phyloP scores from a whole-genome alignment of 2,888 invertebrate species.

The Gandaritis pyraliata region DNA sequence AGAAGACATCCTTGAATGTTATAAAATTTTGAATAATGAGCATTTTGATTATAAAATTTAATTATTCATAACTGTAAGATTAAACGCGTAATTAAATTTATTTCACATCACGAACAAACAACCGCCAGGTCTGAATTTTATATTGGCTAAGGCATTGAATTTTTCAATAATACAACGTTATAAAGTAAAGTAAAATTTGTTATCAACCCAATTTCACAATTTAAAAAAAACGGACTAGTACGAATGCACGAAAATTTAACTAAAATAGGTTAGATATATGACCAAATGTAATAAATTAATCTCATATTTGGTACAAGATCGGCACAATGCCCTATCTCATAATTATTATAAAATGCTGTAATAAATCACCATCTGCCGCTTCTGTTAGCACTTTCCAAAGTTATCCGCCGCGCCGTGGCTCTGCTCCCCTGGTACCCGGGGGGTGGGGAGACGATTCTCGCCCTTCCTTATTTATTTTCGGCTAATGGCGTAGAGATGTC shows the following conservation, averaged over 20 bases:
- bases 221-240: too few relatives aligned
- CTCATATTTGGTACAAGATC: neutral
- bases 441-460: constrained; percentile 55
- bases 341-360: constrained; percentile 80
- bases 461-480: constrained; percentile 75
- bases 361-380: constrained; percentile 81
- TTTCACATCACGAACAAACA: constrained; percentile 10
- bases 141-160: neutral
- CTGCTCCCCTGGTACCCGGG: constrained; percentile 28
- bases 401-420: constrained; percentile 59
- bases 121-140: constrained; percentile 11
- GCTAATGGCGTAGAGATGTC: constrained; percentile 69
- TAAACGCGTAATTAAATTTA: constrained; percentile 11
- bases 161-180: neutral
- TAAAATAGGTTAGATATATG: neutral
- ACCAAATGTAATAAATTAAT: neutral
- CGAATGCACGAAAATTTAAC: too few relatives aligned
- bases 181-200: too few relatives aligned
- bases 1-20: constrained; percentile 23
- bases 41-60: constrained; percentile 20
- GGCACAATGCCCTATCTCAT: constrained; percentile 62
- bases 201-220: too few relatives aligned
- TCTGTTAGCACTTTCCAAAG: constrained; percentile 78
- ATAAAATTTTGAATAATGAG: constrained; percentile 25
- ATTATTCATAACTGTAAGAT: neutral